Evolutionary conservation across 2,113 vertebrate species (phyloP).

Genomic region (Nicator chloris): DNA sequence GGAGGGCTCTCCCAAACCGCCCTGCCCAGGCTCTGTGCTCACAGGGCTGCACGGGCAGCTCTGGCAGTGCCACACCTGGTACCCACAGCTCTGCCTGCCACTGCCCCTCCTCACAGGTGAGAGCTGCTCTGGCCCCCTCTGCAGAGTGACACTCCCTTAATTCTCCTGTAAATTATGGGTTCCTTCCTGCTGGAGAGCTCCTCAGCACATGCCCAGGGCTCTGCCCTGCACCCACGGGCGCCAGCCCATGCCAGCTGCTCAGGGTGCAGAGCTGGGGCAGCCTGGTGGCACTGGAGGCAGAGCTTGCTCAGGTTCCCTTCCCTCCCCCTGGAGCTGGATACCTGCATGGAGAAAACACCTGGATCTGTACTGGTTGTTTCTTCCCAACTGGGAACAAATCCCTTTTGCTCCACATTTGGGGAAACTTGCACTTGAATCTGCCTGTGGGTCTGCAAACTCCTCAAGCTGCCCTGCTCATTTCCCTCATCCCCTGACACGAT

Average conservation of each 20-base stretch:
- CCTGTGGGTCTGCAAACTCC: not conserved
- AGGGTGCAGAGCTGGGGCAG: no score
- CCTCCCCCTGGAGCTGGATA: no score
- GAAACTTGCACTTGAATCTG: not conserved
- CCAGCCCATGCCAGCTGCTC: not conserved
- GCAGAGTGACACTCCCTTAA: not conserved
- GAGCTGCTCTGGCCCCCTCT: no score
- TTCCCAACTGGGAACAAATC: not conserved
- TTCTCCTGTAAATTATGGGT: not conserved
- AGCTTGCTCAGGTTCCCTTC: not conserved
- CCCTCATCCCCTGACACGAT: not conserved
- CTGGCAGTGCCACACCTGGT: no score
- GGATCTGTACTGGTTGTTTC: not conserved
- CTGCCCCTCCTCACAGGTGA: no score
- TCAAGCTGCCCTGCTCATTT: not conserved
- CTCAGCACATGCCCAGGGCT: not conserved
- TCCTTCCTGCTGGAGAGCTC: not conserved
- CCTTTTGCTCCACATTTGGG: not conserved
- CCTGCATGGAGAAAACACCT: rapidly evolving
- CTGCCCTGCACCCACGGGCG: not conserved
- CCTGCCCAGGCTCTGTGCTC: no score
- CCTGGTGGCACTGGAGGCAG: no score
- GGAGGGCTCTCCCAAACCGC: no score
- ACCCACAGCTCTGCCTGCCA: no score
- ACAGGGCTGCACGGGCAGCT: no score